Evolutionary conservation across 2,888 invertebrate genomes (phyloP).

Genomic region (Andrena haemorrhoa): DNA sequence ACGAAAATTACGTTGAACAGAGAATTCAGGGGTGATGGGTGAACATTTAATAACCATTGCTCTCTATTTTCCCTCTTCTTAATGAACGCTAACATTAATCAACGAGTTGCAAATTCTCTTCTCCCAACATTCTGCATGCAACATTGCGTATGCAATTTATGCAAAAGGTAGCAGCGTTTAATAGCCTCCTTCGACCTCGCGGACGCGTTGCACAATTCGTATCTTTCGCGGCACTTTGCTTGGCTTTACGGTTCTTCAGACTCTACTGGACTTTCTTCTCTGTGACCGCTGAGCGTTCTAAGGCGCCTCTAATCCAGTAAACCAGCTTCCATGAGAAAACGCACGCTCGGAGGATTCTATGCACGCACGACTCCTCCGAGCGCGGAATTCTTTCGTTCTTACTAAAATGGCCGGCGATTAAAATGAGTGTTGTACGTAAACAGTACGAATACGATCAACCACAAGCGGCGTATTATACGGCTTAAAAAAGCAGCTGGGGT

Average conservation of each 20-base stretch:
- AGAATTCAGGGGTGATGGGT: neutral
- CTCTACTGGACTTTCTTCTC: neutral
- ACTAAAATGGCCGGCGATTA: constrained; percentile 34
- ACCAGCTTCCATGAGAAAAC: neutral
- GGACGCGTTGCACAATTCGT: neutral
- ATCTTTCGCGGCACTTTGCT: neutral
- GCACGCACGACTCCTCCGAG: neutral
- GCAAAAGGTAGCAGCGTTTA: neutral
- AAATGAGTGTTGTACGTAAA: constrained; percentile 68
- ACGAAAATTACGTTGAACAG: constrained; percentile 7
- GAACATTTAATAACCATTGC: constrained; percentile 10
- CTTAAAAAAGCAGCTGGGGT: constrained; percentile 58
- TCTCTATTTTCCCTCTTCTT: neutral
- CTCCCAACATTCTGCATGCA: constrained; percentile 12
- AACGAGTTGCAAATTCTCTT: neutral
- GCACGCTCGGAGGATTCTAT: constrained; percentile 11
- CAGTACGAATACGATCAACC: constrained; percentile 74
- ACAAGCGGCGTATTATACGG: constrained; percentile 63
- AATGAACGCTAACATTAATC: neutral
- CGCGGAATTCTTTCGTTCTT: neutral
- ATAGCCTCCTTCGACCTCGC: neutral
- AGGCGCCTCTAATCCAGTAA: neutral
- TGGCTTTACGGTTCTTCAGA: neutral
- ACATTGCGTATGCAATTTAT: neutral
- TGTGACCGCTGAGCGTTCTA: neutral